phyloP scores from a whole-genome alignment of 1,140 invertebrate genomes.

The Steinernema feltiae region DNA sequence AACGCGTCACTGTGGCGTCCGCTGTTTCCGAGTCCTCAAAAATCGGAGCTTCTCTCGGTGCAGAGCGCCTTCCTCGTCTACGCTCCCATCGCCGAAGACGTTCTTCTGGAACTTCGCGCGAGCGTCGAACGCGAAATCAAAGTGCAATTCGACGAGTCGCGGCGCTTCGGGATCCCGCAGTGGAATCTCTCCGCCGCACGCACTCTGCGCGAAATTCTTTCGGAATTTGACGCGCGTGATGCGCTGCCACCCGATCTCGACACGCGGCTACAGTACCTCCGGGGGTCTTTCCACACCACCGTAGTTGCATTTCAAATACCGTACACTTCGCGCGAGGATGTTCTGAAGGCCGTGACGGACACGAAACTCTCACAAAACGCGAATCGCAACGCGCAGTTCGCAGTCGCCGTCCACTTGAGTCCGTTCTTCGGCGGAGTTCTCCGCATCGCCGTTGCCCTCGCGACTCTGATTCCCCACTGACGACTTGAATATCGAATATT shows the following conservation, averaged over 20 bases:
- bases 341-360: background rate
- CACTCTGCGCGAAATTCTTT: conserved; percentile 6
- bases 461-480: background rate
- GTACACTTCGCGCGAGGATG: conserved; percentile 15
- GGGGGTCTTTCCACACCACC: background rate
- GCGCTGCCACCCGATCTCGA: background rate
- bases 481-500: background rate
- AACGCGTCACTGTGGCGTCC: conserved; percentile 11
- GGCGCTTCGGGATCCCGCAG: conserved; percentile 22
- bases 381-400: conserved; percentile 18
- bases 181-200: conserved; percentile 24
- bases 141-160: conserved; percentile 17
- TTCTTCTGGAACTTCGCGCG: conserved; percentile 18
- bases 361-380: background rate
- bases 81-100: conserved; percentile 13
- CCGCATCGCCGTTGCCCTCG: conserved; percentile 15
- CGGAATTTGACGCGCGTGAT: background rate
- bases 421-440: conserved; percentile 19
- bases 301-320: background rate
- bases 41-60: background rate
- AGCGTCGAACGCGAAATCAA: conserved; percentile 24
- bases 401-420: background rate
- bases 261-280: background rate
- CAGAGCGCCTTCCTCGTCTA: conserved; percentile 16
- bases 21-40: conserved; percentile 3